A percentile compares a stretch with the other conserved stretches of the same genome.
phyloP scores from a whole-genome alignment of 2,888 invertebrate genomes.

The Acleris literana region DNA sequence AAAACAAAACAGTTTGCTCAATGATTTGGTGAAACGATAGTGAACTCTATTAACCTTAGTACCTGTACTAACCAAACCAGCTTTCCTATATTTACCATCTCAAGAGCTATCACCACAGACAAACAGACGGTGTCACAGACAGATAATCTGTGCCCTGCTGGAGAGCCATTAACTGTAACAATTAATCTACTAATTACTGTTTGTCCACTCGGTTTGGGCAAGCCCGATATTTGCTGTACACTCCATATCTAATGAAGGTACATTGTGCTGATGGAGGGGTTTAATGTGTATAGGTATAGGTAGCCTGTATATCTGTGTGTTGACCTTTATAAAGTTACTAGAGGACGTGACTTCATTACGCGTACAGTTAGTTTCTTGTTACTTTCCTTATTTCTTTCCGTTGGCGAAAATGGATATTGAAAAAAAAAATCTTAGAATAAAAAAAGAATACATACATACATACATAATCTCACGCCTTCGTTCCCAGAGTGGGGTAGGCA shows the following conservation, averaged over 20 bases:
- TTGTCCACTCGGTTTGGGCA: slow-evolving; percentile 59
- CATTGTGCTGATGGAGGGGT: slow-evolving; percentile 50
- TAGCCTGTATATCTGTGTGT: neutral
- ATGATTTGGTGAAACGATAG: no score
- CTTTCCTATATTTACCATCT: slow-evolving; percentile 3
- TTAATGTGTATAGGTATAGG: slow-evolving; percentile 3
- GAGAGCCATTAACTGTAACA: slow-evolving; percentile 74
- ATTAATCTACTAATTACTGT: slow-evolving; percentile 82
- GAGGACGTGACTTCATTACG: no score
- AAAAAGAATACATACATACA: no score
- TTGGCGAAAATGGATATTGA: no score
- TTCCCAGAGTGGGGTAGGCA: no score
- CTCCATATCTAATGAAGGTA: slow-evolving; percentile 73
- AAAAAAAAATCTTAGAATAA: no score
- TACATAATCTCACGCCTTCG: no score
- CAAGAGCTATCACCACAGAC: slow-evolving; percentile 18
- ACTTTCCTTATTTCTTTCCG: no score
- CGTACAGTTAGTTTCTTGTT: no score
- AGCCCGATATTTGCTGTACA: slow-evolving; percentile 68
- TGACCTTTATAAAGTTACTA: neutral
- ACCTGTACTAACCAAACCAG: neutral
- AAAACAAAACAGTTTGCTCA: no score
- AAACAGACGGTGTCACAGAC: slow-evolving; percentile 26
- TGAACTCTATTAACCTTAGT: no score
- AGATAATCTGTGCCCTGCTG: slow-evolving; percentile 29